Base-by-base conservation (phyloP, 1,140 invertebrate genomes). In the Eumaeus atala region DNA sequence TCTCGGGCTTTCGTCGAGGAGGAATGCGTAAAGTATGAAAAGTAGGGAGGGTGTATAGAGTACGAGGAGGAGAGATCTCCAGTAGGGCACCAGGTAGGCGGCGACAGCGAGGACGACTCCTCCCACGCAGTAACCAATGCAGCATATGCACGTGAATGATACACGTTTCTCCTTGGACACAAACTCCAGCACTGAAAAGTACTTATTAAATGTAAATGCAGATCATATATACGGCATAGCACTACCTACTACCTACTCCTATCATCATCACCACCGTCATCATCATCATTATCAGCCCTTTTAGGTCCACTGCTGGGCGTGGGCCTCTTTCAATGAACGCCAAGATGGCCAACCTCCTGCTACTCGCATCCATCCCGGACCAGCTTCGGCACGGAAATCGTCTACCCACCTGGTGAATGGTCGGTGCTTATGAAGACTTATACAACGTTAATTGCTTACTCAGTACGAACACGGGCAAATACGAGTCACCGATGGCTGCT, bases 1-100 rank as follows among this genome's bases (percentile, higher is more conserved):
- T 61, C 83, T 69, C 10, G 76, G 72, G 38, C 79, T 84, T 59
- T 86, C 83, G 35, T 86, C 81, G 9, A 86, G 56, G 3, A 73
- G 38, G 48, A 62, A 86, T 6, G 58, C 59, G 37, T 76, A 82
- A 8, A 66, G 50, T 6, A 77, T 54, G 18, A 77, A 75, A 2
- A 84, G 47, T 17, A 86, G 44, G 8, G 70, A 66, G 1, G 77
- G 79, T 3, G 66, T 47, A 38, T 84, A 86, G 0, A 84, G 57
- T 0, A 67, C 64, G 52, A 73, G 61, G 3, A 86, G 54, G n/a
- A 68, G 71, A 34, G 60, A 71, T 55, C 79, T 68, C 77, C 77
- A 84, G 52, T 80, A 64, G 11, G 70, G 72, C 11, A 70, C 50
- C 0, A 67, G 18, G 67, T 70, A 80, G 1, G 74, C 75, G 4